A percentile compares a stretch with the other conserved stretches of the same genome.
These are phyloP conservation scores for Caerostris extrusa DNA, from an alignment of 1,140 invertebrate species.

Conservation along the genomic window DNA sequence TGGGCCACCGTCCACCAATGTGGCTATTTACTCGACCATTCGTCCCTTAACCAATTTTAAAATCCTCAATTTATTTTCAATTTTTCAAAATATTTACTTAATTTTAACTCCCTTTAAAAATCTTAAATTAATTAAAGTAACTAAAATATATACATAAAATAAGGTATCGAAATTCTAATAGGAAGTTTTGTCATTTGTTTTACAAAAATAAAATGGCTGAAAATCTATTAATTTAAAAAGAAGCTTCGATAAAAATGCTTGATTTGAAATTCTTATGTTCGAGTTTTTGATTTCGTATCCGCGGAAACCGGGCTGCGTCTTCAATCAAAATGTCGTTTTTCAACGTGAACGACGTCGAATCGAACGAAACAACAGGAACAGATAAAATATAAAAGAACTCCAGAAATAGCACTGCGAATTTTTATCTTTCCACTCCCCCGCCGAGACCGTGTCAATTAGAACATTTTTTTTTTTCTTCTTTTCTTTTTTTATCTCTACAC, in stretches of 20 bases:
- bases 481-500: not conserved
- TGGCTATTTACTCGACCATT: no score
- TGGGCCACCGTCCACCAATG: no score
- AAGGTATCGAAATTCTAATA: no score
- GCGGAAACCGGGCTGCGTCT: not conserved
- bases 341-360: not conserved
- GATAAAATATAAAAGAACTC: not conserved
- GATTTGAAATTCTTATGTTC: slow-evolving; percentile 4
- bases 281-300: slow-evolving; percentile 13
- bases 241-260: not conserved
- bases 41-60: no score
- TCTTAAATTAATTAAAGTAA: no score
- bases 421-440: not conserved
- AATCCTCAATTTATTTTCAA: no score
- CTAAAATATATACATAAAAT: no score
- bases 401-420: not conserved
- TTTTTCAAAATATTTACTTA: no score
- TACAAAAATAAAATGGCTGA: not conserved
- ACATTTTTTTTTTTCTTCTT: not conserved
- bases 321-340: not conserved
- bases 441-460: not conserved
- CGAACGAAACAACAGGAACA: not conserved
- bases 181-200: no score
- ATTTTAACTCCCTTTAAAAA: no score
- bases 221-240: not conserved